Evolutionary conservation across 1,140 invertebrate genomes (phyloP).

Genomic region (Phortica variegata): DNA sequence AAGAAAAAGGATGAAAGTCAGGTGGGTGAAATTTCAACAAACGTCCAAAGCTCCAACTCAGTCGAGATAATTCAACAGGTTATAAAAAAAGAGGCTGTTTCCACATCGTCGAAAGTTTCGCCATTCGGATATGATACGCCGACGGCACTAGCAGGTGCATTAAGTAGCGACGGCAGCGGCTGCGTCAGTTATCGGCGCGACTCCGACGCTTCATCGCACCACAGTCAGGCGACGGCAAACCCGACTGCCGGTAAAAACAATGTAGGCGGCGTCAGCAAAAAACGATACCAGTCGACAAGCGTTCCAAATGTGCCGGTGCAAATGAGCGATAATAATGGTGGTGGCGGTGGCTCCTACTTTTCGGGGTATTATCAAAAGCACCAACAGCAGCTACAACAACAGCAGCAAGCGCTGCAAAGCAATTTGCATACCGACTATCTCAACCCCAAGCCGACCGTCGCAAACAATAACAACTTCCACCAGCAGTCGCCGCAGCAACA

Average conservation of each 20-base stretch:
- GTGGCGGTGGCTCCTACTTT: slow-evolving; percentile 28
- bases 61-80: slow-evolving; percentile 18
- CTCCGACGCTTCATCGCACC: slow-evolving; percentile 26
- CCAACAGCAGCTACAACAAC: slow-evolving; percentile 25
- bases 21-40: slow-evolving; percentile 23
- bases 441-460: slow-evolving; percentile 38
- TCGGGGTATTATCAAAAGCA: slow-evolving; percentile 45
- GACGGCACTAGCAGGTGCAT: slow-evolving; percentile 10
- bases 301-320: slow-evolving; percentile 28
- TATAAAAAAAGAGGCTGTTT: slow-evolving; percentile 53
- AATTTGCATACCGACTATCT: slow-evolving; percentile 34
- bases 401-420: slow-evolving; percentile 30
- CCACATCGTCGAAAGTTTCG: slow-evolving; percentile 48
- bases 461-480: slow-evolving; percentile 27
- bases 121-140: slow-evolving; percentile 43
- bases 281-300: slow-evolving; percentile 35
- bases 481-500: too few species aligned
- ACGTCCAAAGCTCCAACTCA: neutral
- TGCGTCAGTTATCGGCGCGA: slow-evolving; percentile 44
- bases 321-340: slow-evolving; percentile 3
- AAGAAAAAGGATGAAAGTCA: slow-evolving; percentile 55
- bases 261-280: slow-evolving; percentile 23
- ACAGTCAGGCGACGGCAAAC: slow-evolving; percentile 19
- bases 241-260: slow-evolving; percentile 18
- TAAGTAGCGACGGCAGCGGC: slow-evolving; percentile 8